These are phyloP conservation scores for Eupithecia vulgata DNA, from an alignment of 2,888 invertebrate genomes.

Conservation along the genomic window DNA sequence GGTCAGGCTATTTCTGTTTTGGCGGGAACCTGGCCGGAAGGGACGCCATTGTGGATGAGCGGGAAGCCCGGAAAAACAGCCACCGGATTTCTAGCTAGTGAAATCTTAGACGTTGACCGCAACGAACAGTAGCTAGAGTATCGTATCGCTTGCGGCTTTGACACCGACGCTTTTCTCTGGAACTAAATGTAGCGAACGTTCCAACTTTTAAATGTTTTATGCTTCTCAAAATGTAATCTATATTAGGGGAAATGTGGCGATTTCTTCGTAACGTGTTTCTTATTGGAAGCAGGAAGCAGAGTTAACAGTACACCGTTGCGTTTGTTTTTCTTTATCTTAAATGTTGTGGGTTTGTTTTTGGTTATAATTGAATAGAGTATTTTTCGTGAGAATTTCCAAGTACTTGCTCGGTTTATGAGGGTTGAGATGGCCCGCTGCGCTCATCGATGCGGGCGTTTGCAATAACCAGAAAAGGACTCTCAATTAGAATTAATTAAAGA, in stretches of 20 bases:
- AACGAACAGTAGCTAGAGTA: constrained; percentile 63
- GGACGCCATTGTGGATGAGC: constrained; percentile 81
- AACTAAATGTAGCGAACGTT: constrained; percentile 66
- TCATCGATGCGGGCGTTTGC: constrained; percentile 76
- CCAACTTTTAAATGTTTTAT: constrained; percentile 57
- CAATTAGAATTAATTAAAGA: constrained; percentile 83
- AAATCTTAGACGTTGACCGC: constrained; percentile 69
- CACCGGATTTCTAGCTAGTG: constrained; percentile 81
- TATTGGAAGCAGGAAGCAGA: constrained; percentile 59
- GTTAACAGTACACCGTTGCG: constrained; percentile 51
- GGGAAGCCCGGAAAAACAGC: constrained; percentile 81
- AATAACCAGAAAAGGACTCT: constrained; percentile 73
- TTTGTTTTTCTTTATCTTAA: constrained; percentile 53
- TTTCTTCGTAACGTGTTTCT: constrained; percentile 55
- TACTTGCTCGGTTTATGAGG: constrained; percentile 59
- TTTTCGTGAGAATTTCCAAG: constrained; percentile 67
- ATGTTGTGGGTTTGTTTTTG: constrained; percentile 52
- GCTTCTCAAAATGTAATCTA: constrained; percentile 57
- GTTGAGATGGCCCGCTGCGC: constrained; percentile 60
- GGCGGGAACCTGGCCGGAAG: constrained; percentile 84
- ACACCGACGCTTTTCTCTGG: constrained; percentile 62
- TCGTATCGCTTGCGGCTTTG: constrained; percentile 58
- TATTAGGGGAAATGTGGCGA: constrained; percentile 62
- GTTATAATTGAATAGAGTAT: constrained; percentile 52
- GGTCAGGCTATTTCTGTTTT: constrained; percentile 84